Conservation (phyloP, 1,140 invertebrate species). For the Bombus pyrosoma region DNA sequence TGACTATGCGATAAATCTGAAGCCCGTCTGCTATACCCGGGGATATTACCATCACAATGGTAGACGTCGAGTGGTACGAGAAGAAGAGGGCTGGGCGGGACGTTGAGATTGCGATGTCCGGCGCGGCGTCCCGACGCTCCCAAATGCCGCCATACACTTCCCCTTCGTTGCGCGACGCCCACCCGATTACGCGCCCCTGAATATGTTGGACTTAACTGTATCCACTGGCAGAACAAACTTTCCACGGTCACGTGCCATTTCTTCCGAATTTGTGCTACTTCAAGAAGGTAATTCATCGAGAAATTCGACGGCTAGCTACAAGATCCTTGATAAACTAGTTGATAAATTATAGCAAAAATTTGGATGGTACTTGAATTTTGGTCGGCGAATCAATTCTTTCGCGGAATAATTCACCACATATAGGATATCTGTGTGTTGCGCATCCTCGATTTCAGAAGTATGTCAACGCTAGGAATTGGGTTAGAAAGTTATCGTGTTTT, state of each 20-base stretch:
- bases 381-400: not conserved
- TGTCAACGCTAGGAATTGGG: not conserved
- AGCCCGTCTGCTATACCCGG: constrained; percentile 44
- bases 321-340: not conserved
- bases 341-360: not conserved
- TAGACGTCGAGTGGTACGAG: constrained; percentile 59
- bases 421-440: too few relatives aligned
- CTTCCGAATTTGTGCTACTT: not conserved
- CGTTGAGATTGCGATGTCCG: constrained; percentile 78
- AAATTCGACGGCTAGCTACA: not conserved
- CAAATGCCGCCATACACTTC: constrained; percentile 64
- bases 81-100: constrained; percentile 73
- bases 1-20: constrained; percentile 55
- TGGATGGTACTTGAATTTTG: not conserved
- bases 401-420: not conserved
- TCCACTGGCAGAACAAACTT: constrained; percentile 39
- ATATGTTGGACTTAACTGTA: constrained; percentile 64
- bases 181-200: constrained; percentile 74
- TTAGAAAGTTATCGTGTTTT: not conserved
- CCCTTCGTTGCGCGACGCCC: constrained; percentile 70
- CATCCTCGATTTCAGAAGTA: too few relatives aligned
- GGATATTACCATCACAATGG: constrained; percentile 77
- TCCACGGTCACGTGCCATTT: constrained; percentile 29
- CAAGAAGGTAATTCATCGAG: not conserved
- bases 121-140: constrained; percentile 77